A percentile compares a stretch with the other conserved stretches of the same genome.
Conservation (phyloP, 2,797 vertebrate genomes). For the Caiman crocodilus region DNA sequence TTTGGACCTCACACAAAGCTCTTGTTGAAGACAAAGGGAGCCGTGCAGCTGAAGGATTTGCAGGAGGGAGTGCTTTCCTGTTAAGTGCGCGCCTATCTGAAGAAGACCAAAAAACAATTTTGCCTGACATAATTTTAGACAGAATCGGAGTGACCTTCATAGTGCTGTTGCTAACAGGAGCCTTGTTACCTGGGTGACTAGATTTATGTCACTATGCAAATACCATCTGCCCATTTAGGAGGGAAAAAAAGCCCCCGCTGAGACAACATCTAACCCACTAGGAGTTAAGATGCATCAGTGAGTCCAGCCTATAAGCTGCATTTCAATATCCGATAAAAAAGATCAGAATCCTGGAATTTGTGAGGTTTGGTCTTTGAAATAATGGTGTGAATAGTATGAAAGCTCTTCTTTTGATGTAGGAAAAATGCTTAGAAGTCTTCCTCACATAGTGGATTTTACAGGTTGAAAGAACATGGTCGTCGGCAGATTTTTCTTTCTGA, state of each 20-base stretch:
- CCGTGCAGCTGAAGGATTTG: background rate
- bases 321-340: background rate
- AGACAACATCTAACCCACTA: background rate
- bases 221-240: constrained; percentile 75
- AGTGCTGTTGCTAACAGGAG: constrained; percentile 67
- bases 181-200: constrained; percentile 74
- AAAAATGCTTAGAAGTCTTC: background rate
- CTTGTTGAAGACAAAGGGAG: background rate
- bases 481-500: background rate
- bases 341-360: background rate
- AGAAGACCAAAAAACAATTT: constrained; percentile 34
- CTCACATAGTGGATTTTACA: background rate
- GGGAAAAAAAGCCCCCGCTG: background rate
- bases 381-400: background rate
- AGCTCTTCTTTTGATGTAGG: background rate
- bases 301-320: background rate
- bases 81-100: background rate
- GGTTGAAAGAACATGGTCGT: background rate
- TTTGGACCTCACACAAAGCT: background rate
- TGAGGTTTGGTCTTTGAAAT: background rate
- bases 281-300: background rate
- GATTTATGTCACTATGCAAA: constrained; percentile 77
- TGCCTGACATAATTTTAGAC: constrained; percentile 62
- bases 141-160: constrained; percentile 59
- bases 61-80: rapidly evolving